Evolutionary conservation across 1,140 invertebrate genomes (phyloP), one percentile per base, ranked within the genome.

Genomic region (Scaptomyza hsui): DNA sequence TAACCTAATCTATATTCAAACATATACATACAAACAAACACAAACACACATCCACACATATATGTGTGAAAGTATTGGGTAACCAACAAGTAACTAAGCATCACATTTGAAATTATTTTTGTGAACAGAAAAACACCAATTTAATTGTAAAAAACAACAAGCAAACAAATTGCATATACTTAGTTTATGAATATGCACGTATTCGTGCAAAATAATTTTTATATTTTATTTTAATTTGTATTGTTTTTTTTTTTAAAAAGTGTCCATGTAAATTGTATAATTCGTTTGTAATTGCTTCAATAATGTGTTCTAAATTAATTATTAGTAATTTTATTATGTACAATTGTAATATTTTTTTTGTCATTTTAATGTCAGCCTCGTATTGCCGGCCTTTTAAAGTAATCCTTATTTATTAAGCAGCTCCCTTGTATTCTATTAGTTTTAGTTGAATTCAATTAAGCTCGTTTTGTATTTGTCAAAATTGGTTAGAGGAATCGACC

Each of bases 91-190:
- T 37, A 78, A 73, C 73, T 62, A 77, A 80, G 47, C 78, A 80
- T 80, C 78, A 80, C 78, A 48, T 60, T 78, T 75, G 72, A 77
- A 79, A 79, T 79, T 71, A 76, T 70, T 74, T 29, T 74, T 71
- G 56, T 73, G 59, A 76, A 73, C 63, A 63, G 60, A 71, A 42
- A 69, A 64, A 56, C 64, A 74, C 61, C 56, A 75, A 67, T 53
- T 53, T 55, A 56, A 62, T 57, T 75, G 53, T 75, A 55, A 67
- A 53, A 45, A 56, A 37, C 29, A 51, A 13, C 12, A 57, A 56
- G 24, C 41, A 29, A 37, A 39, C 41, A 51, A 55, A 49, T 29
- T 59, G 47, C 55, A 61, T 63, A 75, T 64, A 60, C 61, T 51
- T 72, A 56, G 41, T 67, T 75, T 35, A 62, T 21, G 63, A 42